Evolutionary conservation across 2,113 vertebrate genomes (phyloP).

Genomic region (Pituophis catenifer): DNA sequence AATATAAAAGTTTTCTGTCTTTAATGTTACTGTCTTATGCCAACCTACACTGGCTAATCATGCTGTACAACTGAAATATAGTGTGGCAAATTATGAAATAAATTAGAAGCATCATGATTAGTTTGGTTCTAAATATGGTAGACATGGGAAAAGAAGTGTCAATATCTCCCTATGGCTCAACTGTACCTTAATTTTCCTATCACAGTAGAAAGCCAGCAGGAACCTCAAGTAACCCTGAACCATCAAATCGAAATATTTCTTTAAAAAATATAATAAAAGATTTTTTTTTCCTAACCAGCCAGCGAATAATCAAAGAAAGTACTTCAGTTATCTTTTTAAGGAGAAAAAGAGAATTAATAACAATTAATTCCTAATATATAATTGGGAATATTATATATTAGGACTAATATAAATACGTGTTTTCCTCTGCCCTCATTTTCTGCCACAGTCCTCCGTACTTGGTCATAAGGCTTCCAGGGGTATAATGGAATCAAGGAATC

Average conservation of each 20-base stretch:
- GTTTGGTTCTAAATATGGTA: not conserved
- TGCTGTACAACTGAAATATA: too few relatives aligned
- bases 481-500: slow-evolving; percentile 65
- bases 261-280: not conserved
- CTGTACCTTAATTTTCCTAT: not conserved
- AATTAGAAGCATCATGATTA: not conserved
- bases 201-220: not conserved
- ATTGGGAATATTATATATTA: too few relatives aligned
- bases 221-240: not conserved
- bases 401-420: slow-evolving; percentile 7
- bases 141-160: not conserved
- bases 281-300: not conserved
- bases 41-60: not conserved
- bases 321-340: not conserved
- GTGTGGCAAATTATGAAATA: not conserved
- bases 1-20: not conserved
- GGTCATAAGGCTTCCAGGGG: slow-evolving; percentile 45
- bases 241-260: not conserved
- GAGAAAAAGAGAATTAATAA: not conserved
- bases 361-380: too few relatives aligned
- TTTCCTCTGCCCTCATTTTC: slow-evolving; percentile 35
- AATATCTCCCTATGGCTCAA: not conserved
- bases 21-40: too few relatives aligned
- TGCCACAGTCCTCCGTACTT: slow-evolving; percentile 51
- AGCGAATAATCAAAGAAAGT: not conserved